Base-by-base conservation (phyloP, 1,140 invertebrate genomes). In the Ylistrum balloti region DNA sequence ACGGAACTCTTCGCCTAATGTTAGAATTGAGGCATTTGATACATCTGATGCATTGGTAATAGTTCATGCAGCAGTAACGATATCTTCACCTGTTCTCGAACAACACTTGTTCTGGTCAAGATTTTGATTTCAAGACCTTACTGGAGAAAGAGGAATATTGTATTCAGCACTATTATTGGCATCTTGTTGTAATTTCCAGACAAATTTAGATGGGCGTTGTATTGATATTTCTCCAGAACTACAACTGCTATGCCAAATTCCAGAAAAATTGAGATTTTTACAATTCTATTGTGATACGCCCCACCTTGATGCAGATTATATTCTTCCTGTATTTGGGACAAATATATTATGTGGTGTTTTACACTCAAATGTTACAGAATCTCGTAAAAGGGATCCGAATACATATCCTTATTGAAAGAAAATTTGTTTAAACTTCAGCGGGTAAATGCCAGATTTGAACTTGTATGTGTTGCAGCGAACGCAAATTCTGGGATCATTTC, bases 211-310 rank as follows among this genome's bases (percentile, higher is more conserved):
- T 86, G 86, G 86, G 15, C 32, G 86, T 33, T 32, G 32, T 7
- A 86, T 88, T 41, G 88, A 88, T 45, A 88, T 88, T 33, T 88
- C 88, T 88, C 41, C 11, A 11, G 32, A 56, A 28, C 41, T 88
- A 7, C 28, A 45, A 32, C 33, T 56, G 15, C 33, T 88, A 15
- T 17, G 48, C 28, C 45, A 22, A n/a, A n/a, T 15, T 5, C 32
- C 45, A 13, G 88, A 32, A 88, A 33, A 28, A 15, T 33, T 88
- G 20, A 88, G 88, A 45, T 88, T 88, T 33, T 56, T 88, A 15
- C 88, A 88, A 88, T 88, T 88, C 74, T 88, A 88, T 32, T 41
- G 41, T 33, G 88, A 88, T 33, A 33, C 88, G 17, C 88, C 88
- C 33, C 88, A 88, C 74, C 41, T 88, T 28, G 48, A 28, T 56